Percentiles rank a stretch among this genome's conserved stretches.
phyloP scores from a whole-genome alignment of 2,113 vertebrate genomes.

The Manacus vitellinus region DNA sequence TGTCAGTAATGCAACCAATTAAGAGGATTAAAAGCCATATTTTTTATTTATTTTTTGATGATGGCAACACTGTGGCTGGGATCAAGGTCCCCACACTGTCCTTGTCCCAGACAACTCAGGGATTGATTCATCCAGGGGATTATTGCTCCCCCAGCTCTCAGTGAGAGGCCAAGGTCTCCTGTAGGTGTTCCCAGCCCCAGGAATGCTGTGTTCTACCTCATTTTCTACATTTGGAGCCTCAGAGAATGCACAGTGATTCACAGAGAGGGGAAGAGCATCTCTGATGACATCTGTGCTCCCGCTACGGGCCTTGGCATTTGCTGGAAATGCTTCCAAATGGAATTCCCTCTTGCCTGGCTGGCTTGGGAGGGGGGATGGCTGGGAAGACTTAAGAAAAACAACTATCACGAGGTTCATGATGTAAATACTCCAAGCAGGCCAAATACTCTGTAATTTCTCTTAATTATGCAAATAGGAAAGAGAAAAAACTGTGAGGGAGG shows the following conservation, averaged over 20 bases:
- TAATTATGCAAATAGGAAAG: background rate
- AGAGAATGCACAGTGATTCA: background rate
- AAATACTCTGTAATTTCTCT: background rate
- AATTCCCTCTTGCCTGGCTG: background rate
- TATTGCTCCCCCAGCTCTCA: background rate
- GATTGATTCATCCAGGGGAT: background rate
- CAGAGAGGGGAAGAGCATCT: background rate
- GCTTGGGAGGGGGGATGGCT: background rate
- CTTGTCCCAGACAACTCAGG: background rate
- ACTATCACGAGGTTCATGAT: background rate
- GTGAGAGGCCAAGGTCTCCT: background rate
- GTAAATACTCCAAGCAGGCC: background rate
- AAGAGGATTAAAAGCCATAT: constrained; percentile 33
- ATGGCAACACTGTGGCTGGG: background rate
- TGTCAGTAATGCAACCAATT: constrained; percentile 28
- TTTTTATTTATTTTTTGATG: background rate
- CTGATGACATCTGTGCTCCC: fast-evolving
- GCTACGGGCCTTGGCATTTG: background rate
- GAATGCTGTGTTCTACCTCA: background rate
- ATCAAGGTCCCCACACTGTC: background rate
- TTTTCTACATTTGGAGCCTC: background rate
- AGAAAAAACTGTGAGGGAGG: background rate
- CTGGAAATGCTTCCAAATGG: background rate
- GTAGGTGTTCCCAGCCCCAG: background rate
- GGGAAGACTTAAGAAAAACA: background rate